Evolutionary conservation across 1,140 invertebrate genomes (phyloP).

Genomic region (Copidosoma floridanum): DNA sequence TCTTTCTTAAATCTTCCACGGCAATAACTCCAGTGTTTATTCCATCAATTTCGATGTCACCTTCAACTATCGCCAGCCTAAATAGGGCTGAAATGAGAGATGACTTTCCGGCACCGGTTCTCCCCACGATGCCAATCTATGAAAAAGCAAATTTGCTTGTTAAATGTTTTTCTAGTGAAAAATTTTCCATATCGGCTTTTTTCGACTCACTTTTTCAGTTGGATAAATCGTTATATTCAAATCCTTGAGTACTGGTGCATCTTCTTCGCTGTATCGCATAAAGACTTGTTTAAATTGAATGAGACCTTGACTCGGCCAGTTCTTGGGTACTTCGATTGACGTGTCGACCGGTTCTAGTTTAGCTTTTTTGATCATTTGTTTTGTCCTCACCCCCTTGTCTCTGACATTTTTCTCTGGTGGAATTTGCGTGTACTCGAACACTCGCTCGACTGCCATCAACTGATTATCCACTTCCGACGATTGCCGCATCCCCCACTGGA

Average conservation of each 20-base stretch:
- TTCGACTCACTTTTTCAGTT: conserved; percentile 54
- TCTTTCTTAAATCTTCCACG: conserved; percentile 60
- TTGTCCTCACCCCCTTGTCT: conserved; percentile 46
- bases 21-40: conserved; percentile 62
- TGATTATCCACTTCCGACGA: conserved; percentile 77
- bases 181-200: neutral
- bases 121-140: conserved; percentile 78
- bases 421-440: conserved; percentile 72
- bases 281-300: conserved; percentile 61
- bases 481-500: conserved; percentile 75
- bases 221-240: conserved; percentile 57
- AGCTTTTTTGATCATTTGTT: conserved; percentile 42
- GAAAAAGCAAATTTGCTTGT: neutral
- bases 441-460: conserved; percentile 77
- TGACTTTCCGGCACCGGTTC: conserved; percentile 89
- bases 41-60: conserved; percentile 65
- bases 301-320: conserved; percentile 72
- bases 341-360: conserved; percentile 13
- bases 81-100: conserved; percentile 83
- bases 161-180: neutral
- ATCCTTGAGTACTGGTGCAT: conserved; percentile 61
- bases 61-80: conserved; percentile 63
- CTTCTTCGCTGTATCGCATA: conserved; percentile 58
- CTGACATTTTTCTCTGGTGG: conserved; percentile 60
- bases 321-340: conserved; percentile 45